Conservation (phyloP, 2,888 invertebrate genomes). For the Drosophila acutilabella region DNA sequence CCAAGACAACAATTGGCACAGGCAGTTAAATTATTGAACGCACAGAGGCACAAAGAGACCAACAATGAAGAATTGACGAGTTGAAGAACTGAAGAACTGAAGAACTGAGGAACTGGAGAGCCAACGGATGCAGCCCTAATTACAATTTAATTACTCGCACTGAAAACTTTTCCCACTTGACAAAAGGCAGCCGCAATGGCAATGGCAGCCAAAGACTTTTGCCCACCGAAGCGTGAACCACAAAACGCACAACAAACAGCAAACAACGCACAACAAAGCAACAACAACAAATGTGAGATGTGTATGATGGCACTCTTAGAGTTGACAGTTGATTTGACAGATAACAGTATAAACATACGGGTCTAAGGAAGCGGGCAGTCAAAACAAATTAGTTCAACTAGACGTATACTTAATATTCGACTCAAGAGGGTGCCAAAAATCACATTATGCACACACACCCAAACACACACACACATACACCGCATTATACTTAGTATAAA, state of each 20-base stretch:
- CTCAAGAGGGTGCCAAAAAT: conserved; percentile 60
- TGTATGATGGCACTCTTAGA: conserved; percentile 64
- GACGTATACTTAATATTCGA: conserved; percentile 74
- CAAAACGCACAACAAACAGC: conserved; percentile 56
- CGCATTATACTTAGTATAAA: conserved; percentile 45
- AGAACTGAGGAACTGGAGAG: conserved; percentile 3
- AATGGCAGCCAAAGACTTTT: conserved; percentile 69
- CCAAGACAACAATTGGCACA: conserved; percentile 78
- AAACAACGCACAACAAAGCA: conserved; percentile 24
- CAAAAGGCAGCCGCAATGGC: conserved; percentile 77
- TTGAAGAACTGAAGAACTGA: not conserved
- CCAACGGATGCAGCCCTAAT: conserved; percentile 84
- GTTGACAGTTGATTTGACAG: conserved; percentile 83
- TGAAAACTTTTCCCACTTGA: conserved; percentile 81
- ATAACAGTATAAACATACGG: conserved; percentile 80
- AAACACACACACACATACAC: not conserved
- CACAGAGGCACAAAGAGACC: conserved; percentile 38
- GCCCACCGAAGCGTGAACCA: conserved; percentile 71
- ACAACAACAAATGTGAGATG: conserved; percentile 35
- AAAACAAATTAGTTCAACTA: conserved; percentile 83
- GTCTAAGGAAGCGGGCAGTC: conserved; percentile 37
- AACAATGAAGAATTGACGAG: conserved; percentile 21
- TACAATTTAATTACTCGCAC: conserved; percentile 85
- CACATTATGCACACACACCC: conserved; percentile 28
- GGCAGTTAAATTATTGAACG: conserved; percentile 71